Base-by-base conservation (phyloP, 1,140 invertebrate genomes). In the Cataglyphis hispanica region DNA sequence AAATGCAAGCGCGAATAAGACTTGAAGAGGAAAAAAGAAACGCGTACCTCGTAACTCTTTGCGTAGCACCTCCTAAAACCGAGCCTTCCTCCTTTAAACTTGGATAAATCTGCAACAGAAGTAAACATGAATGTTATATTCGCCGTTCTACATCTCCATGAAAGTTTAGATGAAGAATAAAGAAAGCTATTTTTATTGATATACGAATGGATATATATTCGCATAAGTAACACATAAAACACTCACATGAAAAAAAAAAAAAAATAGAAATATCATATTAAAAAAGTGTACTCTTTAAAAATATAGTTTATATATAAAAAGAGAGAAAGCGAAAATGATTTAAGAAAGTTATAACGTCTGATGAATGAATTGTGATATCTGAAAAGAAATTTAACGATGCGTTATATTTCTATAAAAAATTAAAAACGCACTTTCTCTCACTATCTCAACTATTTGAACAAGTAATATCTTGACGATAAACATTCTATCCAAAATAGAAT, bases 41-140 rank as follows among this genome's bases (percentile, higher is more conserved):
- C n/a, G 1, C 85, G 69, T 91, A 95, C 94, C 94, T 95, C 40
- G 94, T 95, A 76, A 95, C 94, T 91, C 94, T 90, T 67, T 95
- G 94, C 60, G 94, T 95, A 16, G 94, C 94, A 56, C 94, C 92
- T 69, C 93, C 93, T 58, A 95, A 91, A 8, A 94, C 93, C 10
- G 94, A 95, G 25, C 94, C 92, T 10, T 95, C 94, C 75, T 95
- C 94, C 85, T 95, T 95, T 75, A 95, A 76, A 22, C 91, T 72
- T 6, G 94, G 94, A 86, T 95, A 95, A 74, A 95, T 94, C 94
- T 95, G 93, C 66, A 93, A 94, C 85, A 64, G 84, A 90, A 86
- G 76, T 64, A 75, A 72, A n/a, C 31, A 5, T 58, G 22, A 74
- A 72, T 74, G 11, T 83, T 83, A 34, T 22, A 74, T 31, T 61